Percentiles rank a stretch among this genome's conserved stretches.
phyloP scores from a whole-genome alignment of 2,113 vertebrate genomes.

The Tupaia tana region DNA sequence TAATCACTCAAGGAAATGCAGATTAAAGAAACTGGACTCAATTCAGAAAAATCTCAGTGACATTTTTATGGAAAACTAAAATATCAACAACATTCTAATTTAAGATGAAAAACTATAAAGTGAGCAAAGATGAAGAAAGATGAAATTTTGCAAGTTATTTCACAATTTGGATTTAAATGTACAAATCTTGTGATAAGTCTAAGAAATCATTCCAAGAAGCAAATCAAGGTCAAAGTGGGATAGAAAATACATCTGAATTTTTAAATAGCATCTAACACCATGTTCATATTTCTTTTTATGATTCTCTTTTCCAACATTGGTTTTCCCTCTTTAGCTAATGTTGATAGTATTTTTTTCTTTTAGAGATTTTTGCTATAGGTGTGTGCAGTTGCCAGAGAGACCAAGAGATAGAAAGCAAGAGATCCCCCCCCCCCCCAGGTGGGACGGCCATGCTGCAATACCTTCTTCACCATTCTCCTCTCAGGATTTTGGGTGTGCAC shows the following conservation, averaged over 20 bases:
- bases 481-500: no score
- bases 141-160: conserved; percentile 50
- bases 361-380: no score
- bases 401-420: no score
- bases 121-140: not conserved
- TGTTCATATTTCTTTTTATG: not conserved
- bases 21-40: not conserved
- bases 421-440: no score
- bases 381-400: no score
- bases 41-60: not conserved
- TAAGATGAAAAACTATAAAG: not conserved
- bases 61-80: conserved; percentile 8
- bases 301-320: not conserved
- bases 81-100: not conserved
- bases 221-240: not conserved
- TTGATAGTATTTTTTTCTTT: not conserved
- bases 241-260: not conserved
- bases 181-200: not conserved
- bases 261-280: not conserved
- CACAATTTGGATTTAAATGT: not conserved
- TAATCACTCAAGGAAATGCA: conserved; percentile 31
- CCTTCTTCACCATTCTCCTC: no score
- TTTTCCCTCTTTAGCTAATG: not conserved
- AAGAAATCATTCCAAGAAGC: conserved; percentile 29
- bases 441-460: no score